Percentiles rank a stretch among this genome's conserved stretches.
Evolutionary conservation across 2,113 vertebrate species (phyloP).

Genomic region (Pungitius pungitius): DNA sequence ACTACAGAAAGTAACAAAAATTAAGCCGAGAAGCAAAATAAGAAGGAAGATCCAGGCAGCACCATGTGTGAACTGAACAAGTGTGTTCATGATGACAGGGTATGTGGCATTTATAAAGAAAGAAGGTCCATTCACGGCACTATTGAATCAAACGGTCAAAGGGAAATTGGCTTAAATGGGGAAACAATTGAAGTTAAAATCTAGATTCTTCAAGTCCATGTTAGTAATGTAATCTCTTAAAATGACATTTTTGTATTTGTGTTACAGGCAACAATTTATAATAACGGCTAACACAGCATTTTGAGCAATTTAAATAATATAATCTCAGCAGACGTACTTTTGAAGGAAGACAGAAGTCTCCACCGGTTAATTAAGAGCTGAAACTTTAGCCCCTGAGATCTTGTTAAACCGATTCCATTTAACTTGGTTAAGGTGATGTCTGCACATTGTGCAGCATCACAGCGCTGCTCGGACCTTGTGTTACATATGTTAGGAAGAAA

Average conservation of each 20-base stretch:
- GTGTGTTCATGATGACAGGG: not conserved
- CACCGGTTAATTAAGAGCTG: not conserved
- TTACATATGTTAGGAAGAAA: constrained; percentile 6
- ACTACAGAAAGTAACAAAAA: constrained; percentile 22
- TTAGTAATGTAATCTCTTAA: not conserved
- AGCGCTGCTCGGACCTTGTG: not conserved
- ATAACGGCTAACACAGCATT: not conserved
- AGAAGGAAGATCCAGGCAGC: constrained; percentile 1
- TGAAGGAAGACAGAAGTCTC: not conserved
- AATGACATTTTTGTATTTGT: too few relatives aligned
- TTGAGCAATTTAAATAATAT: not conserved
- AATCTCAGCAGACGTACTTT: not conserved
- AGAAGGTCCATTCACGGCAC: not conserved
- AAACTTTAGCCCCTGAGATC: not conserved
- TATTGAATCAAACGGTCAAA: not conserved
- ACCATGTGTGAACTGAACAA: not conserved
- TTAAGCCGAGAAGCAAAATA: constrained; percentile 11
- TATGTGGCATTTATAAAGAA: not conserved
- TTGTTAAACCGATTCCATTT: too few relatives aligned
- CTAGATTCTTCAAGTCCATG: not conserved
- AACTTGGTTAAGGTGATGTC: not conserved
- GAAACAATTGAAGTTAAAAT: not conserved
- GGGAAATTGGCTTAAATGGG: not conserved
- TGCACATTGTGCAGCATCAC: constrained; percentile 14
- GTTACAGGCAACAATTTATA: not conserved